Evolutionary conservation across 1,140 invertebrate species (phyloP).

Genomic region (Trachymyrmex cornetzi): DNA sequence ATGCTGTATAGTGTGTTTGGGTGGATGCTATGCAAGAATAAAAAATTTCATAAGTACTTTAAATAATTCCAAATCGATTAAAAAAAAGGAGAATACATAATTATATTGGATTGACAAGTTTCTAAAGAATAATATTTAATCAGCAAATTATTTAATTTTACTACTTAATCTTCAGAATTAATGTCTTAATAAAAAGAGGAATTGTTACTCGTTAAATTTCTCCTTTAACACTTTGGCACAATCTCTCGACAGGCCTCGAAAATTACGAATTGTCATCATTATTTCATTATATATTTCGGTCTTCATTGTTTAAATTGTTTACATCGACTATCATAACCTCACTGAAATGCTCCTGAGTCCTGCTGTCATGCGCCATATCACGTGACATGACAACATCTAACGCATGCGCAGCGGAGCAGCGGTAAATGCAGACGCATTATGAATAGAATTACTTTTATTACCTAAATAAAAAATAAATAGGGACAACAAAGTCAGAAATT

Average conservation of each 20-base stretch:
- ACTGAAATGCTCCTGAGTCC: neutral
- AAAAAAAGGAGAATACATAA: neutral
- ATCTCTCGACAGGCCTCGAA: conserved; percentile 78
- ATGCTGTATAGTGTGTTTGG: conserved; percentile 87
- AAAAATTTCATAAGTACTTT: neutral
- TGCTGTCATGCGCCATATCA: neutral
- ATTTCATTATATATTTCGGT: conserved; percentile 75
- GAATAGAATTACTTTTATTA: too few relatives aligned
- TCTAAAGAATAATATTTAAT: conserved; percentile 2
- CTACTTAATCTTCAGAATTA: neutral
- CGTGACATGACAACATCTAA: neutral
- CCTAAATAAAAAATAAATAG: too few relatives aligned
- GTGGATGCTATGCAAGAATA: conserved; percentile 81
- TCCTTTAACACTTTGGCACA: conserved; percentile 76
- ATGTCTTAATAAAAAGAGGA: neutral
- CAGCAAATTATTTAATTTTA: conserved; percentile 41
- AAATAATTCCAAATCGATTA: neutral
- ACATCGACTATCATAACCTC: conserved; percentile 15
- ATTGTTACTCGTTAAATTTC: conserved; percentile 76
- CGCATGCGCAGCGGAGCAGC: neutral
- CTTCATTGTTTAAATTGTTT: conserved; percentile 78
- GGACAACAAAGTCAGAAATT: too few relatives aligned
- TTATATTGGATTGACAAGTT: neutral
- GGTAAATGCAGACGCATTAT: neutral
- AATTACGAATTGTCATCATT: conserved; percentile 73